Evolutionary conservation across 2,113 vertebrate species (phyloP), one percentile per base, ranked within the genome.

Genomic region (Apteryx owenii): DNA sequence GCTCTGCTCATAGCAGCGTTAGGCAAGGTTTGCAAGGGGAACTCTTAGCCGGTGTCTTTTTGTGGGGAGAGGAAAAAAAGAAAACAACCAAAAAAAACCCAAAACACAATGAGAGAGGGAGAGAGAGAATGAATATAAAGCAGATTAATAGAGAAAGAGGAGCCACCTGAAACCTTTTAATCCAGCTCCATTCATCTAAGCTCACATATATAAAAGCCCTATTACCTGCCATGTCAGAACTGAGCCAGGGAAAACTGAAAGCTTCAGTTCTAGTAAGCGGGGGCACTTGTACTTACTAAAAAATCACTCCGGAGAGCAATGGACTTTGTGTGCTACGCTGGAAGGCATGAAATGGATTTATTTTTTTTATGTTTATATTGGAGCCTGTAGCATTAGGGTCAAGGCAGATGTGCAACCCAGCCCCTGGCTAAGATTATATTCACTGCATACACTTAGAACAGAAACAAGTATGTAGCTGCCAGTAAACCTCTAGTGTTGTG

Each of bases 351-450:
- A 75, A 69, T 44, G 77, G 14, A 3, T 33, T 60, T 54, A 16
- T 17, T 84, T 64, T 26, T 16, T 29, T 51, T 14, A n/a, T n/a
- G 0, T 95, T 95, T 91, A 21, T 88, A 60, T 78, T 93, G 70
- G 46, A 85, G 46, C 17, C 28, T 78, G 19, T 54, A 91, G 33
- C 78, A 70, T 69, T 81, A 68, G 28, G 81, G 71, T 90, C 81
- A 89, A 93, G 79, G 68, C 89, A 96, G 87, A 95, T 80, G 81
- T 51, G 60, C 64, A 85, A 21, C 44, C 50, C 53, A 92, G 20
- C 33, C 51, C 42, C 85, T 93, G 64, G 50, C 75, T 77, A 85
- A 73, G 60, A 31, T 70, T 73, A 40, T 50, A 51, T 68, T 95
- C 54, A 19, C 16, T 71, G 54, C 38, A 83, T 38, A 44, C 13